Evolutionary conservation across 2,888 invertebrate genomes (phyloP), one percentile per base, ranked within the genome.

Genomic region (Syrphus vitripennis): DNA sequence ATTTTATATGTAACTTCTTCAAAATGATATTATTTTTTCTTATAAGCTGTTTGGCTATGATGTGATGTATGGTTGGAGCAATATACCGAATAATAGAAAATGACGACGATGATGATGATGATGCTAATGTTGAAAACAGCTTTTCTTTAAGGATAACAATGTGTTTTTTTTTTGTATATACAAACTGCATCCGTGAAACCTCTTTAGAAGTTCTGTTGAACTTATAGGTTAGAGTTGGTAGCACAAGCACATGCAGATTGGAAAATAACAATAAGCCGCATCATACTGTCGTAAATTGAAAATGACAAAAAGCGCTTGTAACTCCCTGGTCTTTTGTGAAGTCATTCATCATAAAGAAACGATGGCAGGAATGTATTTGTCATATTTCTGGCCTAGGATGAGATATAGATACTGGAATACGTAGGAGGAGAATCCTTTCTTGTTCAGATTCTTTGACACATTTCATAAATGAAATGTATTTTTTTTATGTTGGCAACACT

Each of bases 201-300:
- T 3, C 5, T 29, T 45, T 16, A 29, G 6, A 31, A 29, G 29
- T 29, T 4, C 3, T 45, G 7, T 5, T 50, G 1, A 14, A 21
- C 12, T 34, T 29, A 57, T 71, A 50, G 67, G 67, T 76, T 24
- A 16, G 34, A 40, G 63, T 29, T 77, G 31, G 42, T 29, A 31
- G 82, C 31, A 69, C 50, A 86, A 31, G 82, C 31, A 69, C 50
- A 86, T 76, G 72, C 63, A 82, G 78, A 86, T 86, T 86, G 77
- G 57, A 86, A 82, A 82, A 86, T 78, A 86, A 78, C 82, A 82
- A 86, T 82, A 82, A 86, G 70, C 72, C 69, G 12, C 42, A 78
- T 86, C 57, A 82, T 82, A 61, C 45, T 81, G 70, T 55, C 78
- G 82, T 74, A 74, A 74, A 34, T 74, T 55, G 53, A 65, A 34